Evolutionary conservation across 1,140 invertebrate species (phyloP), one percentile per base, ranked within the genome.

Genomic region (Campoletis sonorensis): DNA sequence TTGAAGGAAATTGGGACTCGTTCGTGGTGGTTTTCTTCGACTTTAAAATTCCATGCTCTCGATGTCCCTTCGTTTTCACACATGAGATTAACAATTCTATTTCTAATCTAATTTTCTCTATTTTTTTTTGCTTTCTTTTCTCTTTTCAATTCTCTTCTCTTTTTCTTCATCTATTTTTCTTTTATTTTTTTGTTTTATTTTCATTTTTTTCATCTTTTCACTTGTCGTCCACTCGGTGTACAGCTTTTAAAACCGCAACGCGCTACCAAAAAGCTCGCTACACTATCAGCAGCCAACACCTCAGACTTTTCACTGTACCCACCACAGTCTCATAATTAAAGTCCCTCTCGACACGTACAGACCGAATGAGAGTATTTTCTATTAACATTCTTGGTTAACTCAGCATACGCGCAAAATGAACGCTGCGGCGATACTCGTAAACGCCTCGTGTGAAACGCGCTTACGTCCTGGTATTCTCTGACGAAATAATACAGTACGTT

Each of bases 381-480:
- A 81, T 81, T 75, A 81, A 81, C 70, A 81, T 81, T 81, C 80
- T 75, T 67, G 72, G 80, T 58, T 58, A 73, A 80, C 79, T 75
- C 70, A 67, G 70, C 58, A 75, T 75, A 49, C 64, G 49, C 61
- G 21, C 37, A 79, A 79, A 79, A 68, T 79, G 37, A 79, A 15
- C 77, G 23, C 40, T 45, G 40, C 40, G 40, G 45, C 49, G 27
- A 75, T 75, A 54, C 45, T 75, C 49, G 45, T 75, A 30, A 13
- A 75, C 49, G 49, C 49, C 4, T 18, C 18, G 72, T 27, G 49
- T 45, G 40, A 33, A 26, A 67, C 21, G 67, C 13, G 67, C 13
- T 70, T 70, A 64, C 61, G 23, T 33, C 15, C 5, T n/a, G 30
- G 61, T 64, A 70, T 33, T 18, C 27, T 26, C 11, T 23, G 30